Evolutionary conservation across 2,888 invertebrate species (phyloP), one percentile per base, ranked within the genome.

Genomic region (Timema podura): DNA sequence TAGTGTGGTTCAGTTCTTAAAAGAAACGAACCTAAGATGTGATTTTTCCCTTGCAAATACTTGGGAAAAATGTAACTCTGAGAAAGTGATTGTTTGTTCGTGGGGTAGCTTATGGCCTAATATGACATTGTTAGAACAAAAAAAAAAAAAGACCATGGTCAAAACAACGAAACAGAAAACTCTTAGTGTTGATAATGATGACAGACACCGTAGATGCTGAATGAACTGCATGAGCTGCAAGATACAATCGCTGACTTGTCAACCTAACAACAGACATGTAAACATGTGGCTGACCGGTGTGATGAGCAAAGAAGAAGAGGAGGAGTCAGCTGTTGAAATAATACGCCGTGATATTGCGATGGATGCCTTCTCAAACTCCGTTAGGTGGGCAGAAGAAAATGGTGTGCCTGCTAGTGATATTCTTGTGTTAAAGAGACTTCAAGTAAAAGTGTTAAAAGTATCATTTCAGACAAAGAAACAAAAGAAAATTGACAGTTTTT

Each of bases 361-460:
- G 48, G 48, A 65, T 49, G 5, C 65, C 6, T 48, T 65, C 30
- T 48, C 65, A 48, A 65, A n/a, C n/a, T 48, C 48, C 6, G 1
- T n/a, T 16, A 65, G 11, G 44, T 61, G 44, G 61, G 30, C 61
- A 61, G 44, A 61, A 61, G 61, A 30, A 30, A 65, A 65, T 48
- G 16, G 48, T n/a, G 48, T 65, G 6, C 6, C 30, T 65, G 65
- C 48, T 15, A 65, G 16, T 65, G 49, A 48, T 15, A 65, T n/a
- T 65, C 49, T 65, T 15, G 2, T 65, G 15, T 47, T 65, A 16
- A 48, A 48, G 48, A 48, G 13, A 6, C 10, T 48, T 65, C 65
- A 65, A 47, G 49, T 48, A 65, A n/a, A 65, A 65, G 49, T 65
- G 1, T 48, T 57, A 9, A 9, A 48, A 13, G 48, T 65, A 8